Conservation (phyloP, 1,140 invertebrate species). For the Leptestheria dahalacensis region DNA sequence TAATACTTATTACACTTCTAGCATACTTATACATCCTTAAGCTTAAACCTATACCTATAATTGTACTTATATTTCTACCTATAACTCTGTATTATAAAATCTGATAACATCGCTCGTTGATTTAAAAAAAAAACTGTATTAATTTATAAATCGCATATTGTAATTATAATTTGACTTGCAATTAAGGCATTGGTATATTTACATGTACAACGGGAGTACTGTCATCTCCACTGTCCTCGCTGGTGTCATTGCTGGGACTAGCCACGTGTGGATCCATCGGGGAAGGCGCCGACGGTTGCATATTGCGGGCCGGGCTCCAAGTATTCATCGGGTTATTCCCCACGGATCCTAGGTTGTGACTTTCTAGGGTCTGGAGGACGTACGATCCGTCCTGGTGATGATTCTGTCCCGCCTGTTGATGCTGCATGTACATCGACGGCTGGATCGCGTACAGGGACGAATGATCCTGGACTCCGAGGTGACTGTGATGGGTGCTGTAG, state of each 20-base stretch:
- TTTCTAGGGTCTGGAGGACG: not conserved
- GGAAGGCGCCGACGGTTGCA: not conserved
- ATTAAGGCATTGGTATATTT: slow-evolving; percentile 3
- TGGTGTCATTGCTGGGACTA: slow-evolving; percentile 14
- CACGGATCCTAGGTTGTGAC: no score
- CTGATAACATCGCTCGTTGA: no score
- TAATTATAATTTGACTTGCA: no score
- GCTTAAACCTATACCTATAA: no score
- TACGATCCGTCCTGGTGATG: slow-evolving; percentile 10
- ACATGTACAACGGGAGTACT: slow-evolving; percentile 15
- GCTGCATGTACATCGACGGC: not conserved
- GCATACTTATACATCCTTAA: no score
- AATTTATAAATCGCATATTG: no score
- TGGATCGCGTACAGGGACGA: not conserved
- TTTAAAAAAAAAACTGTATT: no score
- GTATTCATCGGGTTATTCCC: not conserved
- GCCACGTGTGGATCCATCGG: not conserved
- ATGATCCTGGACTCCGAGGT: not conserved
- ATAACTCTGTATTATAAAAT: no score
- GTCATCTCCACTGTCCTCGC: slow-evolving; percentile 16
- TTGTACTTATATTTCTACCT: no score
- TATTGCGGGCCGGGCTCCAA: not conserved
- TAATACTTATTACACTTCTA: no score
- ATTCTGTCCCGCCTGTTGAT: slow-evolving; percentile 17
- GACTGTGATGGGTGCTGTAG: not conserved